phyloP scores from a whole-genome alignment of 1,140 invertebrate species.

The Acromyrmex echinatior region DNA sequence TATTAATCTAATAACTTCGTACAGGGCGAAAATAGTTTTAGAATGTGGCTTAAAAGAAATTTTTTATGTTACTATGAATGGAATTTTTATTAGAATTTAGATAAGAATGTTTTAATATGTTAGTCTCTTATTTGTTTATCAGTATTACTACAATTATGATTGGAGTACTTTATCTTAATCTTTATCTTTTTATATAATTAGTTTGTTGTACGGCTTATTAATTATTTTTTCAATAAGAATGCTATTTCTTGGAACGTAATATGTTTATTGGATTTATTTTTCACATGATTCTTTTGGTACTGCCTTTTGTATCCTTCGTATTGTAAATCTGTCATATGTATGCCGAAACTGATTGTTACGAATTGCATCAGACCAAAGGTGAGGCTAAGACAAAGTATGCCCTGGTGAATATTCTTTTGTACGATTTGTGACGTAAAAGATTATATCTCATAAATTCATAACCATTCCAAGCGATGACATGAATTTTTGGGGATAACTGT shows the following conservation, averaged over 20 bases:
- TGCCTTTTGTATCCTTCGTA: not conserved
- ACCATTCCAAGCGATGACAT: not conserved
- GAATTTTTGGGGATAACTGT: constrained; percentile 30
- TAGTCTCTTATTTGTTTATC: not conserved
- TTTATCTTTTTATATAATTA: not conserved
- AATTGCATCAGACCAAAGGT: constrained; percentile 65
- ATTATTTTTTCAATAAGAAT: not conserved
- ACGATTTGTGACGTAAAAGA: constrained; percentile 43
- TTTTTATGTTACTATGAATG: not conserved
- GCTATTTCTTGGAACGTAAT: not conserved
- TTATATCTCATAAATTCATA: constrained; percentile 52
- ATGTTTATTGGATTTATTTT: constrained; percentile 29
- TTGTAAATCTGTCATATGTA: constrained; percentile 67
- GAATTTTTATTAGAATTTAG: not conserved
- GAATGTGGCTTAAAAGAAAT: not conserved
- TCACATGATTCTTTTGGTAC: not conserved
- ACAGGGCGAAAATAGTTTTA: not conserved
- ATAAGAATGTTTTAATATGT: not conserved
- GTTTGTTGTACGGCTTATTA: not conserved
- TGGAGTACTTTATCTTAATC: not conserved
- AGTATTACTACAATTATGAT: constrained; percentile 2
- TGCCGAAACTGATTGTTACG: constrained; percentile 65
- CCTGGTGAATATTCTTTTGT: constrained; percentile 64
- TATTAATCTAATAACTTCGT: not conserved
- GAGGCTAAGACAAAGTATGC: constrained; percentile 71